These are phyloP conservation scores for Okapia johnstoni DNA, from an alignment of 2,113 vertebrate species.

Conservation along the genomic window DNA sequence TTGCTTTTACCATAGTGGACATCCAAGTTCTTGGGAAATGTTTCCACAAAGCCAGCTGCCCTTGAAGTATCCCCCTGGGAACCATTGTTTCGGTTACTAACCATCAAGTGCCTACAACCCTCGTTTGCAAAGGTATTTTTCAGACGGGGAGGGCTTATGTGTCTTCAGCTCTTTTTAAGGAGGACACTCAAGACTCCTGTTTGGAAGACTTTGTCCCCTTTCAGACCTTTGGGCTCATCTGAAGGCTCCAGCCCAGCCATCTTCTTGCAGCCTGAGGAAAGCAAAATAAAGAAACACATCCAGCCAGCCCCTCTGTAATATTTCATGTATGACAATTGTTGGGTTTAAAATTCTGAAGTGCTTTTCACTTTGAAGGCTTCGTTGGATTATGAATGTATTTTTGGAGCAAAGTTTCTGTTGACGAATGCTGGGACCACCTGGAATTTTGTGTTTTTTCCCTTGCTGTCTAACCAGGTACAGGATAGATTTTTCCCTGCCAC, in stretches of 20 bases:
- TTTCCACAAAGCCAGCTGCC: conserved; percentile 56
- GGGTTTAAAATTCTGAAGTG: not conserved
- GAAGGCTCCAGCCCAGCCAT: not conserved
- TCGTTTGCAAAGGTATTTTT: conserved; percentile 21
- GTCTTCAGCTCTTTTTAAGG: conserved; percentile 5
- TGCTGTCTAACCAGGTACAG: not conserved
- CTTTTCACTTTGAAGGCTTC: not conserved
- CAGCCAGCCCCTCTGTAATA: not conserved
- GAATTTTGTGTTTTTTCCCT: not conserved
- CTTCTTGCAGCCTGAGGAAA: not conserved
- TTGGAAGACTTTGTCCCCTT: not conserved
- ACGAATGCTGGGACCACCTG: not conserved
- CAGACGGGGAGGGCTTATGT: not conserved
- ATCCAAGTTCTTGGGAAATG: not conserved
- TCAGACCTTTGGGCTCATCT: not conserved
- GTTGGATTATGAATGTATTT: not conserved
- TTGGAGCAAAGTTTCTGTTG: not conserved
- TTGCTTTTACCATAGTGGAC: conserved; percentile 36
- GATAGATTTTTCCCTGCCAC: not conserved
- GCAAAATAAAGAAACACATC: not conserved
- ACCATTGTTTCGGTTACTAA: conserved; percentile 45
- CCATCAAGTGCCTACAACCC: not conserved
- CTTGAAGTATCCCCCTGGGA: conserved; percentile 28
- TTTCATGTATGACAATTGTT: not conserved
- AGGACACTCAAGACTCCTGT: not conserved